phyloP scores from a whole-genome alignment of 1,140 invertebrate genomes.

The Propsilocerus akamusi region DNA sequence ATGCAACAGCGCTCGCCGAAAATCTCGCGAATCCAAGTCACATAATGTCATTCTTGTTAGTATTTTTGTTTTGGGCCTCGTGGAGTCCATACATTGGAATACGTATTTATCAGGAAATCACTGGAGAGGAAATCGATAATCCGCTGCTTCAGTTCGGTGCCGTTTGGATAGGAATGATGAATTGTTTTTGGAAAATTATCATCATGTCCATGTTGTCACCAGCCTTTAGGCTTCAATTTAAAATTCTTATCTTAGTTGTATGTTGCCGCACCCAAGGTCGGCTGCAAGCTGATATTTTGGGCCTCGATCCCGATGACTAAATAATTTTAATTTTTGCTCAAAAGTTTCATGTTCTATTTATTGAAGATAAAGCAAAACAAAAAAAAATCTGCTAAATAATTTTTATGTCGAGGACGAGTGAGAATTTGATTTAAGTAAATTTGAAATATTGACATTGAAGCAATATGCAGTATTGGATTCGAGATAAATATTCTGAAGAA shows the following conservation, averaged over 20 bases:
- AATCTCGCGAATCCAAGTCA: conserved; percentile 85
- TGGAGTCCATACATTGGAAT: conserved; percentile 82
- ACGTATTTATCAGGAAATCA: conserved; percentile 36
- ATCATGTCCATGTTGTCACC: conserved; percentile 75
- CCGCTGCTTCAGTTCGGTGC: conserved; percentile 80
- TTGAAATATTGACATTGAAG: no score
- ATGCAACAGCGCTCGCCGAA: conserved; percentile 75
- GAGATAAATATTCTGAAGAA: no score
- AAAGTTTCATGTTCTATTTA: no score
- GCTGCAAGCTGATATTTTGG: conserved; percentile 62
- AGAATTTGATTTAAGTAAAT: no score
- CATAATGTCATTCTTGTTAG: conserved; percentile 83
- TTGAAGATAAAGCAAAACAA: no score
- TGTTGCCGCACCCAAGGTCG: conserved; percentile 64
- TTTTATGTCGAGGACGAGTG: no score
- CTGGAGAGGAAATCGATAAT: conserved; percentile 39
- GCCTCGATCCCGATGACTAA: conserved; percentile 65
- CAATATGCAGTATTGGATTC: no score
- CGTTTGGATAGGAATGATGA: conserved; percentile 83
- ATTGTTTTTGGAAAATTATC: conserved; percentile 87
- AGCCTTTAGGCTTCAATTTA: conserved; percentile 71
- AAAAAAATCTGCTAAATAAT: no score
- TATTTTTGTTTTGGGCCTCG: conserved; percentile 75
- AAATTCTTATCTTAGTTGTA: conserved; percentile 73
- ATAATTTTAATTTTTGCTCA: no score